These are phyloP conservation scores for Cygnus olor DNA, from an alignment of 2,797 vertebrate species.

Conservation along the genomic window DNA sequence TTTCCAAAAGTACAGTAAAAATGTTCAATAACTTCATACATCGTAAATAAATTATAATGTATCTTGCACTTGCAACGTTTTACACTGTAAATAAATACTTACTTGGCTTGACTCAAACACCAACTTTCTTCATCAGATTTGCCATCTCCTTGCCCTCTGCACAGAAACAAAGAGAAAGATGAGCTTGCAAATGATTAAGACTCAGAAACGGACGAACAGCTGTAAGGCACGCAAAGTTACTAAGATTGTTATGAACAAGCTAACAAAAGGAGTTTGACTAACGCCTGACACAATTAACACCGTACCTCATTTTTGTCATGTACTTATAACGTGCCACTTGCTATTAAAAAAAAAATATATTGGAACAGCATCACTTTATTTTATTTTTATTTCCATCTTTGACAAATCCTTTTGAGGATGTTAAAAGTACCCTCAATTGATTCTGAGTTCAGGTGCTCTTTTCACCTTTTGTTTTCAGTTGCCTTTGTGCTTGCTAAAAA, in stretches of 20 bases:
- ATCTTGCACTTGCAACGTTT: not conserved
- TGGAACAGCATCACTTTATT: not conserved
- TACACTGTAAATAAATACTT: not conserved
- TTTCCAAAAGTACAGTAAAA: not conserved
- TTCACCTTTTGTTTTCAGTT: fast-evolving
- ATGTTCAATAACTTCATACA: not conserved
- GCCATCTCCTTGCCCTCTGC: not conserved
- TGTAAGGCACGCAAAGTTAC: not conserved
- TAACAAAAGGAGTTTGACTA: not conserved
- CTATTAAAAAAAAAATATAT: not conserved
- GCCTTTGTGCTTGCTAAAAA: fast-evolving
- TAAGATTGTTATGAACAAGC: not conserved
- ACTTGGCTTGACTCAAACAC: not conserved
- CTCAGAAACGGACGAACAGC: not conserved
- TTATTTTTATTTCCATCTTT: not conserved
- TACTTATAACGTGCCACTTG: not conserved
- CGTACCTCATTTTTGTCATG: not conserved
- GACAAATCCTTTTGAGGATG: fast-evolving
- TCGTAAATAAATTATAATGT: not conserved
- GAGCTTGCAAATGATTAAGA: not conserved
- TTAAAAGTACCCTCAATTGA: fast-evolving
- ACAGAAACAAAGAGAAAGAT: not conserved
- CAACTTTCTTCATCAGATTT: not conserved
- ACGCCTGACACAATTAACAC: not conserved
- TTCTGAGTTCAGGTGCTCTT: not conserved